Evolutionary conservation across 2,888 invertebrate genomes (phyloP), one percentile per base, ranked within the genome.

Genomic region (Blomia tropicalis): DNA sequence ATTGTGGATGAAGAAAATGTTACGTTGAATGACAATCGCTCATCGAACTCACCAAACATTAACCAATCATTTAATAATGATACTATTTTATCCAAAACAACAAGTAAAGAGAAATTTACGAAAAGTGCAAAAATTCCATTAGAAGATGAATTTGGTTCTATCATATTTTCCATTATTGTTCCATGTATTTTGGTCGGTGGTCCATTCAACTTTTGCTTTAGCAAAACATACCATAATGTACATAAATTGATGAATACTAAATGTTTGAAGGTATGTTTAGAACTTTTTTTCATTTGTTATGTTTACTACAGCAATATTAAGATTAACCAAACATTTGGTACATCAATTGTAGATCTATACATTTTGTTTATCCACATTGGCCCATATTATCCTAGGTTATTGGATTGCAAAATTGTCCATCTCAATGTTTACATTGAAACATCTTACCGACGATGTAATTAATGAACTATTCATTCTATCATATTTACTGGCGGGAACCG

Each of bases 321-420:
- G n/a, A n/a, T n/a, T n/a, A n/a, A n/a, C n/a, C n/a, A n/a, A n/a
- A n/a, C n/a, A n/a, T n/a, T n/a, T n/a, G n/a, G n/a, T n/a, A n/a
- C n/a, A n/a, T n/a, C n/a, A n/a, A n/a, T n/a, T n/a, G 11, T 7
- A 62, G 62, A 32, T 62, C 17, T 62, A 62, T 51, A 47, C 62
- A 1, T 58, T 56, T 36, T 7, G 31, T 22, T 43, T 62, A 4
- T 56, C 58, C 1, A 43, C 11, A 22, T 31, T 62, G 11, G 58
- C 43, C 19, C 62, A 62, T 23, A 2, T 31, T 14, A 58, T 62
- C 23, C 36, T 56, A 29, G 32, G 23, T 2, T 62, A 43, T 30
- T 62, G 62, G 58, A 14, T 62, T n/a, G 19, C 5, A 11, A 11
- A 58, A 14, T 30, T 62, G 14, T 7, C 4, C 14, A 32, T 23